Evolutionary conservation across 1,140 invertebrate genomes (phyloP), one percentile per base, ranked within the genome.

Genomic region (Eumeta japonica): DNA sequence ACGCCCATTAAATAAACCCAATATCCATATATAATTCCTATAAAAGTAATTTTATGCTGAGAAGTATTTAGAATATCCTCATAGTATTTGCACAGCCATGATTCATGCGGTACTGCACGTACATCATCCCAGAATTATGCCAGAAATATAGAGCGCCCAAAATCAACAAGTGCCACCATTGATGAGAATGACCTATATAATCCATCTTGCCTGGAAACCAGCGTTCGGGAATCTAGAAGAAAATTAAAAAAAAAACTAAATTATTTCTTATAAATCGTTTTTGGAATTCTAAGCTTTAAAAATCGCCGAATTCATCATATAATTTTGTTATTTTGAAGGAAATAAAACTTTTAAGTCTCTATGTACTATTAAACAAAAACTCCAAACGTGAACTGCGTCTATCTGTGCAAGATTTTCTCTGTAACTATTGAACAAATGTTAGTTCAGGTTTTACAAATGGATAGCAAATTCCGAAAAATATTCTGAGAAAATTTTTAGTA

Each of bases 101-200:
- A 62, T 88, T 87, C 77, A 90, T 83, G 35, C 89, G 77, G 57
- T 89, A 91, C 54, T 91, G 85, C 2, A 90, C 85, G 54, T 91
- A 93, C 43, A 90, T 80, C 72, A 92, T 83, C 13, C 89, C 92
- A n/a, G 92, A 89, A 58, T 91, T 89, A 67, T 96, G 91, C 93
- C 93, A 97, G 60, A 92, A 94, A 58, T 93, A 88, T 19, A 96
- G 82, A n/a, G 92, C 90, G 0, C 83, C 70, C 7, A 96, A 84
- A 9, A 97, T 89, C 32, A 97, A 79, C 17, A 92, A 71, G 60
- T 97, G 94, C 94, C 94, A 97, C 86, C 90, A 91, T 58, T 97
- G 93, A 76, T 97, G 94, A n/a, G 91, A 94, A 40, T 92, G 92
- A 0, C 93, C 93, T 24, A 96, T 76, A 55, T 86, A 92, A 73